phyloP scores from a whole-genome alignment of 2,113 vertebrate genomes.

The Rhipidura dahli region DNA sequence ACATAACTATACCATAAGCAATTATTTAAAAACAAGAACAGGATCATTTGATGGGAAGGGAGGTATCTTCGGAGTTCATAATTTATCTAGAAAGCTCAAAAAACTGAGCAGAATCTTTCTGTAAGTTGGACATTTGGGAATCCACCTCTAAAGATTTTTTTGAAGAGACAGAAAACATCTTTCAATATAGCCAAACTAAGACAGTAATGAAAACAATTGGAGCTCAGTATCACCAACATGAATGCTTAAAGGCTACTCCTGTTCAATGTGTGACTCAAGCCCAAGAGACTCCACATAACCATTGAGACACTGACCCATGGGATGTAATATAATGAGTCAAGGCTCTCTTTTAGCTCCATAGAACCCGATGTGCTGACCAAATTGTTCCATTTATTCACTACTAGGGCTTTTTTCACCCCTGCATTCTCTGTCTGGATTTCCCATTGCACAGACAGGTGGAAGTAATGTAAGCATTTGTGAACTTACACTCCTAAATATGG shows the following conservation, averaged over 20 bases:
- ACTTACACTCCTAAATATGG: neutral
- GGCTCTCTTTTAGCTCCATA: neutral
- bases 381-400: neutral
- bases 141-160: neutral
- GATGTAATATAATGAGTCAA: neutral
- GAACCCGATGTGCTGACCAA: neutral
- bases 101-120: neutral
- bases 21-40: neutral
- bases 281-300: neutral
- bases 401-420: accelerated
- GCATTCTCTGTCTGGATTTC: neutral
- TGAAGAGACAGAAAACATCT: neutral
- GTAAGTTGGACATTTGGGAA: neutral
- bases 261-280: neutral
- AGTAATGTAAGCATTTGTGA: neutral
- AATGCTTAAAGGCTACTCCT: neutral
- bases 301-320: neutral
- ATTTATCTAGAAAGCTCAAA: neutral
- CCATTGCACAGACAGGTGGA: neutral
- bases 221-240: neutral
- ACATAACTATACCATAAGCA: neutral
- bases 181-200: neutral
- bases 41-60: neutral
- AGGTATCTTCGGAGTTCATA: neutral
- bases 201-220: neutral